Evolutionary conservation across 2,797 vertebrate genomes (phyloP).

Genomic region (Falco biarmicus): DNA sequence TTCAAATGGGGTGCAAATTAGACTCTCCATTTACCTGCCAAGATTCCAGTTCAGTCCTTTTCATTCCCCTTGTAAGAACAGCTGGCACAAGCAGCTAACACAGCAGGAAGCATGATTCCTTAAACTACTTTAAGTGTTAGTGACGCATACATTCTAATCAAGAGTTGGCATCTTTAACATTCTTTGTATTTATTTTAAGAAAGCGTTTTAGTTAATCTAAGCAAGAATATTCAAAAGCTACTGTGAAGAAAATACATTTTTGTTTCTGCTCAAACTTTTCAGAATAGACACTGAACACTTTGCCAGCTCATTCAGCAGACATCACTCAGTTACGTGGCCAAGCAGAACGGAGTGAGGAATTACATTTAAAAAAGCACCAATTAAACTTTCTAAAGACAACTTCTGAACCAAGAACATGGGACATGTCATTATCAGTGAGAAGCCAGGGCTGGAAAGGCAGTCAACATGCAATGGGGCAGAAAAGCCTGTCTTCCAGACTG

Average conservation of each 20-base stretch:
- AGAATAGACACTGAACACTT: background rate
- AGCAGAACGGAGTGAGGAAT: background rate
- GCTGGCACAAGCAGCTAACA: slow-evolving; percentile 27
- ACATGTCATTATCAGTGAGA: fast-evolving
- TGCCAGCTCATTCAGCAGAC: background rate
- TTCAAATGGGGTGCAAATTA: background rate
- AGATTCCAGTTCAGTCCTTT: background rate
- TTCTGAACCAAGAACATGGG: background rate
- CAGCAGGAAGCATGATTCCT: slow-evolving; percentile 31
- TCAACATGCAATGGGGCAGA: background rate
- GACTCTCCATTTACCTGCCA: slow-evolving; percentile 21
- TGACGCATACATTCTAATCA: slow-evolving; percentile 40
- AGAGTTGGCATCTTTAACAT: slow-evolving; percentile 12
- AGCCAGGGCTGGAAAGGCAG: background rate
- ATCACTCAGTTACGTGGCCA: background rate
- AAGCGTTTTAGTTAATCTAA: slow-evolving; percentile 6
- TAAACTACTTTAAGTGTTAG: background rate
- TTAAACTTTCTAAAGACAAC: background rate
- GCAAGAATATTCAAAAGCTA: slow-evolving; percentile 15
- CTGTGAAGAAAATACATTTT: background rate
- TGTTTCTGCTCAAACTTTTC: background rate
- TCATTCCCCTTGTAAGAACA: background rate
- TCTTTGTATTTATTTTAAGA: slow-evolving; percentile 47
- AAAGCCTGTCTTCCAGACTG: fast-evolving
- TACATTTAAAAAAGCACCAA: background rate